These are phyloP conservation scores for Liopterus haemorrhoidalis DNA, from an alignment of 2,888 invertebrate genomes.

Conservation along the genomic window DNA sequence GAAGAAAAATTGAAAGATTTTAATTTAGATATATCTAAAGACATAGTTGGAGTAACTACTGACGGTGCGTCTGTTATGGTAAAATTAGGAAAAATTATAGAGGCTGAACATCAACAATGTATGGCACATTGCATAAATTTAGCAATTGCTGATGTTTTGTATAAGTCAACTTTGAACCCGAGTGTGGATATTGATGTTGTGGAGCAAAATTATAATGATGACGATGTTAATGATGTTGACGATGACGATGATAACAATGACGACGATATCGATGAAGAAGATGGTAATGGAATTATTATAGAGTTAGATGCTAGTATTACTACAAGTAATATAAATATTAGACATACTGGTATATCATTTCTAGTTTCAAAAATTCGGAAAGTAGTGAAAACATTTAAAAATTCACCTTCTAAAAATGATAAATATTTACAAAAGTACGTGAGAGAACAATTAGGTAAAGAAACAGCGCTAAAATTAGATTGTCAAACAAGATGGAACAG, in stretches of 20 bases:
- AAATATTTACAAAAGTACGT: constrained; percentile 18
- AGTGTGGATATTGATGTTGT: constrained; percentile 17
- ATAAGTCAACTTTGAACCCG: constrained; percentile 21
- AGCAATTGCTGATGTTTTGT: constrained; percentile 22
- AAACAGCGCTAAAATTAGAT: constrained; percentile 21
- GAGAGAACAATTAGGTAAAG: constrained; percentile 11
- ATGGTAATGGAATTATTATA: constrained; percentile 23
- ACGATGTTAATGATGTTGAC: constrained; percentile 17
- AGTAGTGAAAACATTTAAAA: constrained; percentile 20
- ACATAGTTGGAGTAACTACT: constrained; percentile 20
- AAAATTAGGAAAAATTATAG: constrained; percentile 19
- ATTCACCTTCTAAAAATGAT: constrained; percentile 22
- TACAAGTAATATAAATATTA: constrained; percentile 25
- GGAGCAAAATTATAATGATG: constrained; percentile 14
- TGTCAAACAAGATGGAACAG: constrained; percentile 21
- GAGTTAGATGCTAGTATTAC: constrained; percentile 23
- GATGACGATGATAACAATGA: no score
- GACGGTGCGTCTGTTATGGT: constrained; percentile 13
- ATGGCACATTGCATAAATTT: constrained; percentile 23
- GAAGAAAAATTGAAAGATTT: constrained; percentile 13
- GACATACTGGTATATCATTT: constrained; percentile 24
- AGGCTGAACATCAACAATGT: constrained; percentile 23
- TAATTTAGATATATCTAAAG: constrained; percentile 16
- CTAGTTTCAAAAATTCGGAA: no score
- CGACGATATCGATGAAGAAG: constrained; percentile 24